A percentile compares a stretch with the other conserved stretches of the same genome.
Conservation (phyloP, 2,888 invertebrate genomes). For the Agrochola litura region DNA sequence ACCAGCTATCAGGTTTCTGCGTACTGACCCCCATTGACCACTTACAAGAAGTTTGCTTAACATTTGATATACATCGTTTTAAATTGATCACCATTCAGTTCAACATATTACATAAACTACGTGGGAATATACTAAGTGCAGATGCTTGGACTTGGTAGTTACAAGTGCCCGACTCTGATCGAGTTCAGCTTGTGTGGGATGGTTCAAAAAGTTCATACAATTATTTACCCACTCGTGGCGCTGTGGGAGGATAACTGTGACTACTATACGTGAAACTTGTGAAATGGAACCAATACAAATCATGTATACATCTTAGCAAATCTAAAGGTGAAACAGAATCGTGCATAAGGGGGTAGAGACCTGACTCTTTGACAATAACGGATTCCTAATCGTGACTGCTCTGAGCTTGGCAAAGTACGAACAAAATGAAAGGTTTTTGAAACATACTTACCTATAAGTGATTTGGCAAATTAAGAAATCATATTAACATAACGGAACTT, state of each 20-base stretch:
- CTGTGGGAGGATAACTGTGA: slow-evolving; percentile 44
- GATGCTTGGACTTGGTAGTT: slow-evolving; percentile 26
- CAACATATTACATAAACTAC: slow-evolving; percentile 34
- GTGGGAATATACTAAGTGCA: slow-evolving; percentile 46
- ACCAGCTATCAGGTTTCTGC: slow-evolving; percentile 60
- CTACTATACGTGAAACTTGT: slow-evolving; percentile 25
- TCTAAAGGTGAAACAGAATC: slow-evolving; percentile 55
- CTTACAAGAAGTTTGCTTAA: slow-evolving; percentile 20
- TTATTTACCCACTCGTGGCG: slow-evolving; percentile 55
- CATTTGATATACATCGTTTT: slow-evolving; percentile 36
- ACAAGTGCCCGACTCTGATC: slow-evolving; percentile 31
- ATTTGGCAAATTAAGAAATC: slow-evolving; percentile 1
- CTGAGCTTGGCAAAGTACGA: slow-evolving; percentile 26
- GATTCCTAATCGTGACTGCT: slow-evolving; percentile 48
- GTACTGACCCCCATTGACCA: slow-evolving; percentile 53
- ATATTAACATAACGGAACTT: slow-evolving; percentile 13
- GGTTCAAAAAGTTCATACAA: slow-evolving; percentile 50
- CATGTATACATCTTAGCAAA: slow-evolving; percentile 30
- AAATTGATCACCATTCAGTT: slow-evolving; percentile 24
- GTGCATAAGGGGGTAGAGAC: slow-evolving; percentile 34
- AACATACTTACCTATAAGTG: not conserved
- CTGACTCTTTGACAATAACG: slow-evolving; percentile 42
- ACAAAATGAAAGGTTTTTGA: slow-evolving; percentile 27
- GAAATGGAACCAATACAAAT: slow-evolving; percentile 46
- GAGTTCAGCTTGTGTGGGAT: slow-evolving; percentile 57